phyloP scores from a whole-genome alignment of 1,140 invertebrate genomes.

The Heliconius congener region DNA sequence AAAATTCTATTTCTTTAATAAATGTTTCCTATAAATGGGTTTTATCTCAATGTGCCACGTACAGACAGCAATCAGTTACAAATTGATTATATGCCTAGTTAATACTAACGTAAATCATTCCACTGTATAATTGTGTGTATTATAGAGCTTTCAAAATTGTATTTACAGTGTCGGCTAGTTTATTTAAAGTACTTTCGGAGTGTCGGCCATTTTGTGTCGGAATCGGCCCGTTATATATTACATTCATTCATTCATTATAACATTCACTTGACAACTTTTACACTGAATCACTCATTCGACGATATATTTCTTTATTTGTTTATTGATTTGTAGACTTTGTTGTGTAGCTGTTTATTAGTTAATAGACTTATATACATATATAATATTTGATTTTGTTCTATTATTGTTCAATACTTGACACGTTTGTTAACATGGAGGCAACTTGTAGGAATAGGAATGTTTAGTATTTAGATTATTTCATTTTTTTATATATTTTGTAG shows the following conservation, averaged over 20 bases:
- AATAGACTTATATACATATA: neutral
- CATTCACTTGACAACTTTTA: neutral
- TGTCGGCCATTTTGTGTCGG: neutral
- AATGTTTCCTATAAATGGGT: no score
- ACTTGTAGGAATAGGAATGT: slow-evolving; percentile 1
- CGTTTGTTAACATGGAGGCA: slow-evolving; percentile 11
- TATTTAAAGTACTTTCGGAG: neutral
- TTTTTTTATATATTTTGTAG: neutral
- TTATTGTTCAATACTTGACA: neutral
- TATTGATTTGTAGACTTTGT: slow-evolving; percentile 3
- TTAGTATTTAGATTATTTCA: neutral
- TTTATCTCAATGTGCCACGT: no score
- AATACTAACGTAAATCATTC: neutral
- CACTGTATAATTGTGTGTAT: neutral
- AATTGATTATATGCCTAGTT: no score
- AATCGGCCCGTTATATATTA: neutral
- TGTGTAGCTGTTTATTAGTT: slow-evolving; percentile 3
- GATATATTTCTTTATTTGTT: neutral
- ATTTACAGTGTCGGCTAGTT: neutral
- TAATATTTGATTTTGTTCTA: neutral
- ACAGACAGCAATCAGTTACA: no score
- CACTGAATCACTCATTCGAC: neutral
- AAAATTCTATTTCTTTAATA: no score
- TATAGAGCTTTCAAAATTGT: neutral
- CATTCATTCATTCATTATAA: neutral